These are phyloP conservation scores for Chrysopilus asiliformis DNA, from an alignment of 2,888 invertebrate species.

Conservation along the genomic window DNA sequence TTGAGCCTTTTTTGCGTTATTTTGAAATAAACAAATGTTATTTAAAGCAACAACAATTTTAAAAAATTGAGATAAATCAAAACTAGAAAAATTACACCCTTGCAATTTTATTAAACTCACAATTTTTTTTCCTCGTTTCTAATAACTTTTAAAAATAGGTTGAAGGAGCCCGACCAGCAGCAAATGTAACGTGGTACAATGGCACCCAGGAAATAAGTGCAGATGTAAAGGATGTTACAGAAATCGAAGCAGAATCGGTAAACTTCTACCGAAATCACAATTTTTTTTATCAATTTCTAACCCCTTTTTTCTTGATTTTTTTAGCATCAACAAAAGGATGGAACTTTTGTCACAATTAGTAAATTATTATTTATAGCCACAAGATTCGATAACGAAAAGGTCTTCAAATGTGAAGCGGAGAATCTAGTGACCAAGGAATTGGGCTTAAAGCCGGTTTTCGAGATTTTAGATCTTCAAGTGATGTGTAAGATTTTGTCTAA, in stretches of 20 bases:
- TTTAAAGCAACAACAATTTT: too few relatives aligned
- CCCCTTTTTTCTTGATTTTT: slow-evolving; percentile 6
- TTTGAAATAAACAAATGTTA: too few relatives aligned
- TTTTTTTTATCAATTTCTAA: neutral
- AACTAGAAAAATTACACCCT: too few relatives aligned
- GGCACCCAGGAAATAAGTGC: slow-evolving; percentile 38
- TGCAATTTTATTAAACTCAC: too few relatives aligned
- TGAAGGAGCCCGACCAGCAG: slow-evolving; percentile 69
- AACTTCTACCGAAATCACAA: slow-evolving; percentile 20
- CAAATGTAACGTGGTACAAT: slow-evolving; percentile 76
- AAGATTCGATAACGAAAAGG: slow-evolving; percentile 64
- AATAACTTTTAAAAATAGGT: slow-evolving; percentile 39
- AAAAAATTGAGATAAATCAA: too few relatives aligned
- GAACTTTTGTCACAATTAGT: slow-evolving; percentile 68
- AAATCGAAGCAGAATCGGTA: slow-evolving; percentile 37
- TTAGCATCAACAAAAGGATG: slow-evolving; percentile 44
- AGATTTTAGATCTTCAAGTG: slow-evolving; percentile 60
- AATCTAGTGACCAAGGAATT: slow-evolving; percentile 65
- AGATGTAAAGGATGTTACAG: slow-evolving; percentile 18
- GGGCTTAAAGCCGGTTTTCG: slow-evolving; percentile 60
- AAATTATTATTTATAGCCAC: slow-evolving; percentile 66
- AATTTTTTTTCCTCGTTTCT: too few relatives aligned
- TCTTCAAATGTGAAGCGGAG: slow-evolving; percentile 67
- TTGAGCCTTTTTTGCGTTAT: too few relatives aligned
- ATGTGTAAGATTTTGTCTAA: slow-evolving; percentile 55